Evolutionary conservation across 2,888 invertebrate genomes (phyloP), one percentile per base, ranked within the genome.

Genomic region (Dinocampus coccinellae): DNA sequence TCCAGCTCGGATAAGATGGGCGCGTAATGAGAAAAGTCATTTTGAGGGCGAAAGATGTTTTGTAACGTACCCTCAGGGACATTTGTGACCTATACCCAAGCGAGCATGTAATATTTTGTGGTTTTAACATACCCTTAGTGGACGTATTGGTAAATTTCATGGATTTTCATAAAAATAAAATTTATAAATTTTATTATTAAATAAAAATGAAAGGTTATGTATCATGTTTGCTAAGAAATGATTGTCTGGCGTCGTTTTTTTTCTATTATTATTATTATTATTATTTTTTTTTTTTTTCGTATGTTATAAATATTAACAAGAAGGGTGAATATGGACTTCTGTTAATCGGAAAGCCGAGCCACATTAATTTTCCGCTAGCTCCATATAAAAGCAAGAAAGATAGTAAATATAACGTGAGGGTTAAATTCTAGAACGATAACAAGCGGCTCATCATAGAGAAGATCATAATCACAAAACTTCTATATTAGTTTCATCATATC

Each of bases 331-430:
- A 79, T 78, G 73, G 55, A 75, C 77, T 78, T 79, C 75, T 73
- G 47, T 74, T 77, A 73, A 73, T 74, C 78, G 79, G 79, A 79
- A 80, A 81, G 80, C 81, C 78, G 78, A 77, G 76, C 79, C 78
- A 76, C 79, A 80, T 76, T 80, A 82, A 82, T 82, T 82, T 82
- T 82, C 81, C 81, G 82, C 80, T 80, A 79, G 81, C 78, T 78
- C 75, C n/a, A n/a, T 76, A 67, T 71, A 70, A 73, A 74, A 74
- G 62, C 72, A 58, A 67, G n/a, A n/a, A 39, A 69, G 70, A 63
- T 61, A 42, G 74, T 75, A 76, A 76, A 76, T 78, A n/a, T 79
- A 77, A 76, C 77, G 77, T 75, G 70, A 71, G 70, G 73, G 71
- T 63, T 52, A 72, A 66, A 39, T 67, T 39, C 72, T 36, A 39